These are phyloP conservation scores for Willowsia nigromaculata DNA, from an alignment of 2,888 invertebrate genomes.

Conservation along the genomic window DNA sequence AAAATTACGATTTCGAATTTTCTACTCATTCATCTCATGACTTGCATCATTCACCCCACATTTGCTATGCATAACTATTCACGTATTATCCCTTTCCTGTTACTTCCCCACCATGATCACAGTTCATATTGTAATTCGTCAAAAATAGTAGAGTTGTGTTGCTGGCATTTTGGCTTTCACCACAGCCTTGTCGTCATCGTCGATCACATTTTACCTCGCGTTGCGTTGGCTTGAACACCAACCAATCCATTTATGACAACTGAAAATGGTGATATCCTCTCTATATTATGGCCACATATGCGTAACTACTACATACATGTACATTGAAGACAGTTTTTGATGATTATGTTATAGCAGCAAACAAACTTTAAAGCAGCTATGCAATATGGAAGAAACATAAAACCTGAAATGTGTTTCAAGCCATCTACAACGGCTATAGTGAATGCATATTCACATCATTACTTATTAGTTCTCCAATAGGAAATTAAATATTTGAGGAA, in stretches of 20 bases:
- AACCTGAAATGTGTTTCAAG: too few relatives aligned
- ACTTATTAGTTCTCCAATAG: conserved; percentile 12
- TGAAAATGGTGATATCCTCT: not conserved
- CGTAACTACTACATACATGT: too few relatives aligned
- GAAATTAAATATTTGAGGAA: conserved; percentile 3
- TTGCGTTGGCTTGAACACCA: not conserved
- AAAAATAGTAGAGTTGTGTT: not conserved
- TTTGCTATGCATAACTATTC: not conserved
- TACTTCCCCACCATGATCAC: not conserved
- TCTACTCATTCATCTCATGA: not conserved
- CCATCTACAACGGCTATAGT: too few relatives aligned
- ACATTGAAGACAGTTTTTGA: too few relatives aligned
- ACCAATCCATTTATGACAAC: not conserved
- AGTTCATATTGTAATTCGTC: not conserved
- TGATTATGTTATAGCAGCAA: too few relatives aligned
- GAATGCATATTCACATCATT: not conserved
- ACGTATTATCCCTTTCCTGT: not conserved
- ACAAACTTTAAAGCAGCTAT: too few relatives aligned
- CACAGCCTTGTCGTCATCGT: not conserved
- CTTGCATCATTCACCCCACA: not conserved
- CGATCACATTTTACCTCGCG: not conserved
- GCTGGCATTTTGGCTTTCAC: conserved; percentile 21
- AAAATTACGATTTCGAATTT: not conserved
- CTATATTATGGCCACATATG: not conserved
- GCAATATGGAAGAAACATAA: too few relatives aligned